Base-by-base conservation (phyloP, 1,140 invertebrate genomes). In the Drosophila sucinea region DNA sequence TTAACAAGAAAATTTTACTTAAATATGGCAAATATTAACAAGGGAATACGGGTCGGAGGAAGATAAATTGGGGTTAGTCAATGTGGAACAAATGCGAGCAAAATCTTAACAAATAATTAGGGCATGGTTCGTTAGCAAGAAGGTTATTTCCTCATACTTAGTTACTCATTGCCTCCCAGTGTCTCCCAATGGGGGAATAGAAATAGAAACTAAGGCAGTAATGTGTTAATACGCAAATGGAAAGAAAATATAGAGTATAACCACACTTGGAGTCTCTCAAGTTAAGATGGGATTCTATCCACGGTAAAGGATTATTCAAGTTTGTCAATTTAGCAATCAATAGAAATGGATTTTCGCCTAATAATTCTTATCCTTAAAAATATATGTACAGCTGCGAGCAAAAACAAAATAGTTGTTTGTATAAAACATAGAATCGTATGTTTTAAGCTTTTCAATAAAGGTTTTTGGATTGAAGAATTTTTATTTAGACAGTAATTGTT, bases 1-100 rank as follows among this genome's bases (percentile, higher is more conserved):
- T 65, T 35, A 57, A 11, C 67, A 63, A 58, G 57, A 71, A 77
- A 66, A 73, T 77, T 68, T 67, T 41, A 70, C 73, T 61, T 65
- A 60, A 77, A 77, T 56, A 77, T 77, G 62, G 73, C 67, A 77
- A 70, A 77, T 77, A 77, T 70, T 76, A 62, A 17, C 60, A 70
- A 27, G 56, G 56, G 55, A 56, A 35, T 70, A 64, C 70, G 57
- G 25, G 63, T 11, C 29, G 35, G 44, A 51, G 10, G 23, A 51
- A 51, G 44, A 51, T 51, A 51, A 51, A 51, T 51, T 66, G 73
- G 35, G 73, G 73, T 66, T 75, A 75, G 57, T 25, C 64, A 75
- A 75, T 76, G 73, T 76, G 71, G 60, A 25, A 40, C 66, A 64
- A 58, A 38, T 58, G 56, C 8, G 32, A 25, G 17, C 25, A 11